phyloP scores from a whole-genome alignment of 2,797 vertebrate species.

The Amniataba percoides region DNA sequence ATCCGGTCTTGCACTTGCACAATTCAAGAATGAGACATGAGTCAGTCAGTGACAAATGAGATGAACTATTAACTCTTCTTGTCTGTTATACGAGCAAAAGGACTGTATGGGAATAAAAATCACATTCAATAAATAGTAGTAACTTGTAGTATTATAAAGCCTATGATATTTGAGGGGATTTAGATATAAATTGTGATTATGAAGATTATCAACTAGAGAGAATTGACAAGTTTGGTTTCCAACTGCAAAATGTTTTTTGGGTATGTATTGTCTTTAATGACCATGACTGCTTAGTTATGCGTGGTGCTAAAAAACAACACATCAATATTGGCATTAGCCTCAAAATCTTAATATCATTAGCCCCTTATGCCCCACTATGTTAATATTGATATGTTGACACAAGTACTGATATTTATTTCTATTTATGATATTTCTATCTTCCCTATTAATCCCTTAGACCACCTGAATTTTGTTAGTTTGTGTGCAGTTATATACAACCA shows the following conservation, averaged over 20 bases:
- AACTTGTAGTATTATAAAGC: neutral
- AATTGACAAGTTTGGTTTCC: constrained; percentile 6
- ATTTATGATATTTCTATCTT: neutral
- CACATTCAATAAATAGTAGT: neutral
- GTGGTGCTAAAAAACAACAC: neutral
- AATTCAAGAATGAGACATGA: constrained; percentile 22
- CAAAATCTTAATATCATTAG: neutral
- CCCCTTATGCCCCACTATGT: neutral
- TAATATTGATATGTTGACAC: constrained; percentile 2
- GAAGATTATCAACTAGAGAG: neutral
- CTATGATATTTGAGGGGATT: neutral
- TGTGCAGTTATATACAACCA: neutral
- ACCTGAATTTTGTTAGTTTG: neutral
- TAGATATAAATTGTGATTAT: neutral
- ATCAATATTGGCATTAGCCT: neutral
- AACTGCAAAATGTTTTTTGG: neutral
- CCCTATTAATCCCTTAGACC: neutral
- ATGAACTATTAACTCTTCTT: neutral
- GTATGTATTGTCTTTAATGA: neutral
- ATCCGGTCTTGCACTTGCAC: constrained; percentile 13
- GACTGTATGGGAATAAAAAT: neutral
- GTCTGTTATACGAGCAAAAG: constrained; percentile 4
- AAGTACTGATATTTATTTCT: too few species aligned
- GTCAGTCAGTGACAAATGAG: neutral
- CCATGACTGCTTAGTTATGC: neutral